These are phyloP conservation scores for Sebastiscus albofasciatus DNA, from an alignment of 2,797 vertebrate genomes.

Conservation along the genomic window DNA sequence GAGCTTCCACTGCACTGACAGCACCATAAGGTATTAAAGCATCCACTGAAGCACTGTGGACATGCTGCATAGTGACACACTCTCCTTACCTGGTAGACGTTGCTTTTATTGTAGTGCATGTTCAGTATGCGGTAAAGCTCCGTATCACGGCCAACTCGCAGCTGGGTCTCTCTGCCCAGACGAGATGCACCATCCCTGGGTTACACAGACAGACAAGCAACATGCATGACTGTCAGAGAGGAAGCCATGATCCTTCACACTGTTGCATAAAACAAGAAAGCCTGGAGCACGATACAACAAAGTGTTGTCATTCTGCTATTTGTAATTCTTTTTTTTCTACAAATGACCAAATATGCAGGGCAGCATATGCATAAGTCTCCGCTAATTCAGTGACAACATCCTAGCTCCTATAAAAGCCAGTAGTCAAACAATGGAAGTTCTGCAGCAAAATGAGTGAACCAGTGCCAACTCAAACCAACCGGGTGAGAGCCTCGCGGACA, in stretches of 20 bases:
- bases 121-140: slow-evolving; percentile 87
- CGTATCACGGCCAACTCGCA: slow-evolving; percentile 81
- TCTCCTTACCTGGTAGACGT: slow-evolving; percentile 83
- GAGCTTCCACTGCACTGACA: not conserved
- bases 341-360: not conserved
- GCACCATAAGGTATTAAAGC: not conserved
- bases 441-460: slow-evolving; percentile 17
- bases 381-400: not conserved
- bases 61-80: not conserved
- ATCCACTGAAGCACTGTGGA: not conserved
- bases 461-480: slow-evolving; percentile 58
- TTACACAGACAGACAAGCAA: slow-evolving; percentile 10
- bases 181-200: slow-evolving; percentile 68
- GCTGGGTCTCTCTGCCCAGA: slow-evolving; percentile 67
- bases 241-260: not conserved
- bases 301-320: not conserved
- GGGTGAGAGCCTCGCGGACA: slow-evolving; percentile 81
- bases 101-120: slow-evolving; percentile 89
- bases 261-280: not conserved
- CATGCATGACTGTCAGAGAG: not conserved
- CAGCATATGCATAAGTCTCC: not conserved
- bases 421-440: slow-evolving; percentile 1
- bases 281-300: not conserved
- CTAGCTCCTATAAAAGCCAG: not conserved
- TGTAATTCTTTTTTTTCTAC: not conserved